phyloP scores from a whole-genome alignment of 35 echinoderm and acorn worm genomes.

The Apostichopus californicus region DNA sequence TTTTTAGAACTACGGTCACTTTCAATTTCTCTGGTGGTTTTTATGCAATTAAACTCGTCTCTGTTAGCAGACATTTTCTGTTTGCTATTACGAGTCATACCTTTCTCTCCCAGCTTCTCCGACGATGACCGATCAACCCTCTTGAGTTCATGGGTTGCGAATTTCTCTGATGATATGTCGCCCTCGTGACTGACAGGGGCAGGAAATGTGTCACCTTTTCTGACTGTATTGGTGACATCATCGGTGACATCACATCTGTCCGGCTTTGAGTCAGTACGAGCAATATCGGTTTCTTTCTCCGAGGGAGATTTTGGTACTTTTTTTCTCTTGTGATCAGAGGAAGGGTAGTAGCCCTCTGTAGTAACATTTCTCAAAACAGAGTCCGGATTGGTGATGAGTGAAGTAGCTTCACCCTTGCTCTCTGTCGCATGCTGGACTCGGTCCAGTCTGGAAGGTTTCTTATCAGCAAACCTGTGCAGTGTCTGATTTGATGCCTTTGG shows the following conservation, averaged over 20 bases:
- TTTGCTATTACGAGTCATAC: too few relatives aligned
- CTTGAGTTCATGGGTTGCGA: too few relatives aligned
- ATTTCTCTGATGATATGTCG: too few relatives aligned
- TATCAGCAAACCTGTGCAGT: constrained; percentile 15
- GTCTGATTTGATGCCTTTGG: constrained; percentile 69
- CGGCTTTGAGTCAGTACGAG: background rate
- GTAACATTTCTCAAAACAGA: background rate
- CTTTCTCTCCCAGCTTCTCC: too few relatives aligned
- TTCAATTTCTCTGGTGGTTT: too few relatives aligned
- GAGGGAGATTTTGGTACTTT: background rate
- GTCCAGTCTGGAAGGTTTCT: background rate
- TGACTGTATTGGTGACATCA: background rate
- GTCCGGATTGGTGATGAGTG: background rate
- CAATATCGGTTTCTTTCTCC: background rate
- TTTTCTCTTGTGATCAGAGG: background rate
- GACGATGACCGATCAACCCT: too few relatives aligned
- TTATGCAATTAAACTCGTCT: too few relatives aligned
- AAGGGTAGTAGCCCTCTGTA: background rate
- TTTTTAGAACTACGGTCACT: too few relatives aligned
- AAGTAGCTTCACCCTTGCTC: background rate
- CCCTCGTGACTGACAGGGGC: too few relatives aligned
- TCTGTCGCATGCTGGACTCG: background rate
- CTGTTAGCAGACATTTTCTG: too few relatives aligned
- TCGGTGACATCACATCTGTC: background rate
- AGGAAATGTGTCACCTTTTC: too few relatives aligned